phyloP scores from a whole-genome alignment of 2,113 vertebrate genomes.

The Hassar affinis region DNA sequence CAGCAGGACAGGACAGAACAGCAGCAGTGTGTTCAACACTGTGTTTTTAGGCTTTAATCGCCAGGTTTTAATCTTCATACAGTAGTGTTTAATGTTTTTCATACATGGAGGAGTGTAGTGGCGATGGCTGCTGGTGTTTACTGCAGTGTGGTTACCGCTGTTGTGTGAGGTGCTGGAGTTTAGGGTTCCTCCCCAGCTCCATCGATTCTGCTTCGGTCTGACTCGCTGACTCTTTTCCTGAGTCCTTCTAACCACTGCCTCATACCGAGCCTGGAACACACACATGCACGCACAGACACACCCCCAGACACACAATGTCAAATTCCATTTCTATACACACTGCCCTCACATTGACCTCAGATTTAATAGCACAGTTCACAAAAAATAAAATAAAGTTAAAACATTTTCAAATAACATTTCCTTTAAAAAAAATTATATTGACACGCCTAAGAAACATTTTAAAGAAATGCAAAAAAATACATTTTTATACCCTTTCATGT shows the following conservation, averaged over 20 bases:
- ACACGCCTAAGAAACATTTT: not conserved
- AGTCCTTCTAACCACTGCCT: constrained; percentile 82
- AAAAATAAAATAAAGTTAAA: not conserved
- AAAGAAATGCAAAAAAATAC: no score
- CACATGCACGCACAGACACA: not conserved
- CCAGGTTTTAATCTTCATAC: constrained; percentile 63
- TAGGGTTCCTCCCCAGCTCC: constrained; percentile 81
- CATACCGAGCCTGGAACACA: constrained; percentile 77
- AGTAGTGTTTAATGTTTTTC: not conserved
- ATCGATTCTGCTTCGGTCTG: constrained; percentile 76
- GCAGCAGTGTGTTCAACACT: not conserved
- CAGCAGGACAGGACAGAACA: not conserved
- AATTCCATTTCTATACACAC: not conserved
- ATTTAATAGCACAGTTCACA: not conserved
- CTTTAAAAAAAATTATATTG: not conserved
- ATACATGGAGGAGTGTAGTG: not conserved
- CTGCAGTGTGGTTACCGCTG: constrained; percentile 68
- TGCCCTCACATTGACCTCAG: not conserved
- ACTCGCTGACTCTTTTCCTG: constrained; percentile 82
- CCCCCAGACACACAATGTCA: not conserved
- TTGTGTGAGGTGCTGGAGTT: constrained; percentile 64
- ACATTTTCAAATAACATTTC: not conserved
- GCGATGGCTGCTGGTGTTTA: not conserved
- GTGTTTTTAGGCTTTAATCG: not conserved
- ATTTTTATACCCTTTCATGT: no score